phyloP scores from a whole-genome alignment of 2,888 invertebrate species.

The Ditylenchus weischeri region DNA sequence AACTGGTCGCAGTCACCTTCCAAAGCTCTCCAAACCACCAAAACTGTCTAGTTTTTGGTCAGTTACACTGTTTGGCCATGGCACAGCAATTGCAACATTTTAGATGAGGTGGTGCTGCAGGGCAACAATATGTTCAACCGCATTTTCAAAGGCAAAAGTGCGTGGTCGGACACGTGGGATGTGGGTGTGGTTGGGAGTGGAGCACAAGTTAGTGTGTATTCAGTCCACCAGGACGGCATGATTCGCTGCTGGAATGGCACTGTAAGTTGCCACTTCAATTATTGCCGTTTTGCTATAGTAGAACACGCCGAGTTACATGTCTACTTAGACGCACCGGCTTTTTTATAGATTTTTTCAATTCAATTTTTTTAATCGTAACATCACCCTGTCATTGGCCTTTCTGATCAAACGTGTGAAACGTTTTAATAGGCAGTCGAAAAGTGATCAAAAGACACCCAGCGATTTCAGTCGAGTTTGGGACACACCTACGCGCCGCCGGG shows the following conservation, averaged over 20 bases:
- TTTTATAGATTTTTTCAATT: too few species aligned
- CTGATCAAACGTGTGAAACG: too few species aligned
- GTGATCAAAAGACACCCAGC: too few species aligned
- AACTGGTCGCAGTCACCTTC: constrained; percentile 36
- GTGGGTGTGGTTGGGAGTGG: constrained; percentile 8
- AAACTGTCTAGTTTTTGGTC: neutral
- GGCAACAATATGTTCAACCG: constrained; percentile 19
- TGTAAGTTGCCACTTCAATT: constrained; percentile 5
- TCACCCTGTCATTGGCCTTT: too few species aligned
- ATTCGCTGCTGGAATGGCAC: constrained; percentile 8
- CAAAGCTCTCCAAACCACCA: constrained; percentile 8
- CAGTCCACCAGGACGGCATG: constrained; percentile 13
- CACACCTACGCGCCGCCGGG: too few species aligned
- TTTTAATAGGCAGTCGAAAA: too few species aligned
- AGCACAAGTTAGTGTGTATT: constrained; percentile 11
- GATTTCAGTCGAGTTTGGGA: too few species aligned
- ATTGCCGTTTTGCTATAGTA: neutral
- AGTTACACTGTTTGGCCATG: neutral
- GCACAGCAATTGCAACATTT: constrained; percentile 8
- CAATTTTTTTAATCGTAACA: too few species aligned
- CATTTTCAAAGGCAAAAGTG: constrained; percentile 20
- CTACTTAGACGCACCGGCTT: too few species aligned
- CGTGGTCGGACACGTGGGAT: constrained; percentile 20
- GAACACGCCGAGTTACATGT: neutral
- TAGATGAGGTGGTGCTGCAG: constrained; percentile 23